These are phyloP conservation scores for Takifugu bimaculatus DNA, from an alignment of 2,113 vertebrate species.

Conservation along the genomic window DNA sequence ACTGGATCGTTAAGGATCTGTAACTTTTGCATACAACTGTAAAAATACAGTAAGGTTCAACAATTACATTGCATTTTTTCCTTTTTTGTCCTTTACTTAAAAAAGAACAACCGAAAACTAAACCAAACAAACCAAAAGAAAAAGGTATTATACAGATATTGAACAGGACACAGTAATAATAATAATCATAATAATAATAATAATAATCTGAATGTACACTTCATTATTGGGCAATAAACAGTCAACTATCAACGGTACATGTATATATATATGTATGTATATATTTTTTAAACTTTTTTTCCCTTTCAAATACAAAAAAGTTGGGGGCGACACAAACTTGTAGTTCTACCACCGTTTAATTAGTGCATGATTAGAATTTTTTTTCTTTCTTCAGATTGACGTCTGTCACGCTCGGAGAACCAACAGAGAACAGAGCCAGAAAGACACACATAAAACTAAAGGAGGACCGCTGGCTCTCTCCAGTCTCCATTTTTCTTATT, in stretches of 20 bases:
- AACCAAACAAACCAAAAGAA: slow-evolving; percentile 13
- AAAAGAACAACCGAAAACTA: slow-evolving; percentile 36
- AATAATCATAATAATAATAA: slow-evolving; percentile 1
- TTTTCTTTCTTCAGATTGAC: slow-evolving; percentile 34
- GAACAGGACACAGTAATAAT: slow-evolving; percentile 72
- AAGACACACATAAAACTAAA: slow-evolving; percentile 42
- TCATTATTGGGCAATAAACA: slow-evolving; percentile 79
- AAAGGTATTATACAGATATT: slow-evolving; percentile 75
- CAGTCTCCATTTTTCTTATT: slow-evolving; percentile 66
- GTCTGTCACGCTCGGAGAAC: slow-evolving; percentile 44
- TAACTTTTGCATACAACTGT: slow-evolving; percentile 80
- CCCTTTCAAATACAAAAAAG: slow-evolving; percentile 72
- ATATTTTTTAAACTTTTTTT: slow-evolving; percentile 67
- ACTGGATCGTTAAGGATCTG: slow-evolving; percentile 50
- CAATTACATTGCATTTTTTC: slow-evolving; percentile 73
- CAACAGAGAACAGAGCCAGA: slow-evolving; percentile 54
- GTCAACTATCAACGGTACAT: slow-evolving; percentile 72
- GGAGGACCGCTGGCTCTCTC: slow-evolving; percentile 49
- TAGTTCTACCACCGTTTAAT: slow-evolving; percentile 65
- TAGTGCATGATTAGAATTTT: slow-evolving; percentile 65
- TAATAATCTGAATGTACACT: slow-evolving; percentile 75
- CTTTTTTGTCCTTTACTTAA: slow-evolving; percentile 71
- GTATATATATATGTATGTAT: slow-evolving; percentile 60
- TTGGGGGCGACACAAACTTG: slow-evolving; percentile 63
- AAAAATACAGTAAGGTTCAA: slow-evolving; percentile 80